Evolutionary conservation across 1,140 invertebrate genomes (phyloP).

Genomic region (Fopius arisanus): DNA sequence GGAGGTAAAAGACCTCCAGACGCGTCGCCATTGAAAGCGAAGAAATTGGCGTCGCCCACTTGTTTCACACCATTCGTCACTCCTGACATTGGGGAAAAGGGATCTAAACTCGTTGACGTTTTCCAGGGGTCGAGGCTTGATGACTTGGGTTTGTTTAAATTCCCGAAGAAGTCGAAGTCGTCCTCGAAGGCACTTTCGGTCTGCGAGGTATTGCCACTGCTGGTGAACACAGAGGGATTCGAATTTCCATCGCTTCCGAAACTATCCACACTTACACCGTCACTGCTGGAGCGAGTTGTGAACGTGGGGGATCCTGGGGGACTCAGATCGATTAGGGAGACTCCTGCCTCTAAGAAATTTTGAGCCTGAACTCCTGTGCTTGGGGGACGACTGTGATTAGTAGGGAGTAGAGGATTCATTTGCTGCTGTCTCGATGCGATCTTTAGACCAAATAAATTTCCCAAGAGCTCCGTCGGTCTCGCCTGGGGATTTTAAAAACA

Average conservation of each 20-base stretch:
- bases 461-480: conserved; percentile 56
- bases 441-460: conserved; percentile 52
- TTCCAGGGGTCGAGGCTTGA: conserved; percentile 56
- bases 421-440: conserved; percentile 32
- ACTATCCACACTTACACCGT: conserved; percentile 76
- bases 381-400: conserved; percentile 16
- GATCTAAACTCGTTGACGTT: conserved; percentile 46
- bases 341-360: conserved; percentile 33
- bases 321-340: conserved; percentile 58
- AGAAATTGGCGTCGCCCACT: conserved; percentile 49
- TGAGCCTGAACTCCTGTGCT: conserved; percentile 19
- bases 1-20: conserved; percentile 21
- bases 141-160: conserved; percentile 42
- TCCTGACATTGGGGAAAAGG: conserved; percentile 47
- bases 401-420: conserved; percentile 17
- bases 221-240: conserved; percentile 67
- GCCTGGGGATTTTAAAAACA: too few species aligned
- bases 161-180: conserved; percentile 72
- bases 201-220: conserved; percentile 74
- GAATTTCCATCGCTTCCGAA: conserved; percentile 76
- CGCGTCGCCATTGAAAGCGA: conserved; percentile 46
- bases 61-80: conserved; percentile 40
- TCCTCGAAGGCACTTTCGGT: conserved; percentile 80
- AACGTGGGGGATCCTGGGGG: conserved; percentile 77
- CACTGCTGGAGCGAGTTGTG: conserved; percentile 76